phyloP scores from a whole-genome alignment of 1,140 invertebrate genomes.

The Leptonema lineaticorne region DNA sequence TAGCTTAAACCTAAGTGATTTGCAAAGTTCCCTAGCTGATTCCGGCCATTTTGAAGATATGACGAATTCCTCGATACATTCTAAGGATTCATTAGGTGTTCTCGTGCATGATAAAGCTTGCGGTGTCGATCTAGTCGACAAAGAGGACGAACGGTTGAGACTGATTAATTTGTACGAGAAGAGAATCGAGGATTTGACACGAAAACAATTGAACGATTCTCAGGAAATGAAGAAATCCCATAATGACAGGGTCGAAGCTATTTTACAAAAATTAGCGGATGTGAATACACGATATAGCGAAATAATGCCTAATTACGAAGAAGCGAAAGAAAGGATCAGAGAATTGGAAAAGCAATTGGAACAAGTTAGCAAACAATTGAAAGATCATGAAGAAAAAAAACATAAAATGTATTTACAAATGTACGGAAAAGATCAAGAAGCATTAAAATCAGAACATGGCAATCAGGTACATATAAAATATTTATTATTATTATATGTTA shows the following conservation, averaged over 20 bases:
- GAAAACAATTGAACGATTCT: constrained; percentile 66
- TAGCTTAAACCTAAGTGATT: constrained; percentile 49
- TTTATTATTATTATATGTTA: background rate
- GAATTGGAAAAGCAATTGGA: constrained; percentile 69
- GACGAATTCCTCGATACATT: constrained; percentile 69
- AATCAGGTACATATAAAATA: constrained; percentile 56
- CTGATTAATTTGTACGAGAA: constrained; percentile 70
- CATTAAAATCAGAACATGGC: constrained; percentile 68
- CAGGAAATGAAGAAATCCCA: constrained; percentile 73
- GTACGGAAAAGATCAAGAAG: constrained; percentile 79
- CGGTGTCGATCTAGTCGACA: constrained; percentile 54
- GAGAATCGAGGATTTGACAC: constrained; percentile 71
- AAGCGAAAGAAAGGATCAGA: constrained; percentile 65
- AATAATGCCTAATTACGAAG: constrained; percentile 66
- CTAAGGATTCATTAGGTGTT: constrained; percentile 66
- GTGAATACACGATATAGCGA: constrained; percentile 74
- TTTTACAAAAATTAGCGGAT: constrained; percentile 76
- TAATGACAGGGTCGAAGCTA: constrained; percentile 75
- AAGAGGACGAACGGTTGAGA: constrained; percentile 64
- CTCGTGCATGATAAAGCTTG: constrained; percentile 59
- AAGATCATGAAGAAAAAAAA: constrained; percentile 73
- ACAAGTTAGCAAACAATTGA: constrained; percentile 64
- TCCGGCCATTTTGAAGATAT: constrained; percentile 84
- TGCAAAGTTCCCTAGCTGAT: constrained; percentile 74
- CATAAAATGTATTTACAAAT: constrained; percentile 78